Evolutionary conservation across 92 coral and sea anemone genomes (phyloP).

Genomic region (Zoanthus gigantus): DNA sequence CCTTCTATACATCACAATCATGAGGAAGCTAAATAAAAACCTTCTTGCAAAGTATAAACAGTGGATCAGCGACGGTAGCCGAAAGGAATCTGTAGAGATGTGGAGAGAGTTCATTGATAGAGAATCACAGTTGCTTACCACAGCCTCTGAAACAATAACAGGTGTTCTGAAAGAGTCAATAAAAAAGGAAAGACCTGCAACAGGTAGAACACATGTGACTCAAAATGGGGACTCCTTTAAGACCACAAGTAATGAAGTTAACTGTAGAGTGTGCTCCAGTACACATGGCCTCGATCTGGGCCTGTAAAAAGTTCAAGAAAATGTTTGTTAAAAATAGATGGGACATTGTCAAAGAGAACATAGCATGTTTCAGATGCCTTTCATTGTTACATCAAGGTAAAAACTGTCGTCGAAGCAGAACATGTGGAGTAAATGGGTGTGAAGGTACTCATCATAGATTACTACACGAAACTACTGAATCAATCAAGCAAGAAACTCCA

Average conservation of each 20-base stretch:
- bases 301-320: not conserved
- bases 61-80: constrained; percentile 61
- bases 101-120: constrained; percentile 65
- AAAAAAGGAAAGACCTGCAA: constrained; percentile 27
- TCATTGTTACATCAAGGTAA: constrained; percentile 3
- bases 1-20: constrained; percentile 61
- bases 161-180: constrained; percentile 36
- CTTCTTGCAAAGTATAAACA: constrained; percentile 65
- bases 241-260: not conserved
- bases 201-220: constrained; percentile 20
- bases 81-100: constrained; percentile 56
- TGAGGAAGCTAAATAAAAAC: constrained; percentile 55
- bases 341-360: not conserved
- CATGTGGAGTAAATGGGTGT: not conserved
- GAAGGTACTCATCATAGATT: not conserved
- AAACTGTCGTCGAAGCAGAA: not conserved
- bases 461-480: not conserved
- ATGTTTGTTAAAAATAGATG: not conserved
- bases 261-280: constrained; percentile 24
- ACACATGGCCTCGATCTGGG: not conserved
- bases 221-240: not conserved
- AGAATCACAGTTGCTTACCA: constrained; percentile 59
- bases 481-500: not conserved
- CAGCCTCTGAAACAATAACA: constrained; percentile 61
- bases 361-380: not conserved